phyloP scores from a whole-genome alignment of 2,888 invertebrate genomes.

The Pocota personata region DNA sequence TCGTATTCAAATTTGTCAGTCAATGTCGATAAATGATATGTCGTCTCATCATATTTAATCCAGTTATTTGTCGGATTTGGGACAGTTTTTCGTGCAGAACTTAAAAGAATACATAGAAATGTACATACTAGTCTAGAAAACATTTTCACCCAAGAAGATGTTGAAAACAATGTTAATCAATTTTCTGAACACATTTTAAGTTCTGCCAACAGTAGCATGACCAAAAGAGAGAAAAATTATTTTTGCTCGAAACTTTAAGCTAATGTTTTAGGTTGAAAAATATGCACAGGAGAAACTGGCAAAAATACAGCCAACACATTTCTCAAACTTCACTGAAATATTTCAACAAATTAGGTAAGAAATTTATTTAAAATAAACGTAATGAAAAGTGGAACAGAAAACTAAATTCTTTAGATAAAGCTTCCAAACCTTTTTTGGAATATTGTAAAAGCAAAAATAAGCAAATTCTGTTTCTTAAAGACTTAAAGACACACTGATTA shows the following conservation, averaged over 20 bases:
- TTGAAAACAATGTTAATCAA: too few relatives aligned
- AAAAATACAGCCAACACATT: background rate
- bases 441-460: conserved; percentile 1
- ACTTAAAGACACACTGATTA: too few relatives aligned
- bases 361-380: background rate
- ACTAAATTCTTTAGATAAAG: background rate
- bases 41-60: background rate
- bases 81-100: too few relatives aligned
- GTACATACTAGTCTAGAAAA: too few relatives aligned
- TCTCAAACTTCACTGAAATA: background rate
- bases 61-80: too few relatives aligned
- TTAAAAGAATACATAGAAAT: too few relatives aligned
- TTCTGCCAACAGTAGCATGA: too few relatives aligned
- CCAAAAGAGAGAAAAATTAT: background rate
- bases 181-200: too few relatives aligned
- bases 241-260: background rate
- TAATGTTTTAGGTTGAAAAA: background rate
- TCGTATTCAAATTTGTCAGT: background rate
- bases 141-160: too few relatives aligned
- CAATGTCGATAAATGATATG: background rate
- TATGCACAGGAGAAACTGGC: background rate
- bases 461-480: background rate
- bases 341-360: background rate
- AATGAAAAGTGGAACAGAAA: background rate
- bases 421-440: background rate